Percentiles rank a stretch among this genome's conserved stretches.
These are phyloP conservation scores for Heliconius ethilla DNA, from an alignment of 2,888 invertebrate genomes.

Conservation along the genomic window DNA sequence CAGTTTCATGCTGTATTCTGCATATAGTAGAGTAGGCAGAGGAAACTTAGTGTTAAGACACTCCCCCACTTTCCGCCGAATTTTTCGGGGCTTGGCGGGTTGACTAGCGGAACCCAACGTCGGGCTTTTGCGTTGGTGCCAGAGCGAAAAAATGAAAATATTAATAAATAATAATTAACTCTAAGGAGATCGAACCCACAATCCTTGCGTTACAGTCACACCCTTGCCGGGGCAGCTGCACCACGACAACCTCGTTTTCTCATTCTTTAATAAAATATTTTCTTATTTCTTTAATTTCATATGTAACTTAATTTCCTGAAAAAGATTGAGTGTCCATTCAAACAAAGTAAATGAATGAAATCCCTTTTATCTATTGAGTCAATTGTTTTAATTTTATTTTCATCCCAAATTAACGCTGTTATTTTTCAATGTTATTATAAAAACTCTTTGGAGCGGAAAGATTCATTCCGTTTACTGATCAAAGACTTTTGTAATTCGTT, in stretches of 20 bases:
- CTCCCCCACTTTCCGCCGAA: no score
- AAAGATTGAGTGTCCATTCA: slow-evolving; percentile 4
- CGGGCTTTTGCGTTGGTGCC: no score
- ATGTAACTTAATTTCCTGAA: slow-evolving; percentile 16
- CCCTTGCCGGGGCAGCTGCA: not conserved
- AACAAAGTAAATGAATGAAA: slow-evolving; percentile 16
- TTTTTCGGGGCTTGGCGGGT: no score
- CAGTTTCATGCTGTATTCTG: no score
- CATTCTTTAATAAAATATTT: not conserved
- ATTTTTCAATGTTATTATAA: slow-evolving; percentile 34
- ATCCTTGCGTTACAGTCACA: no score
- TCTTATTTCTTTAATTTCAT: not conserved
- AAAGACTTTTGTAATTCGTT: slow-evolving; percentile 32
- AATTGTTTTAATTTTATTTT: slow-evolving; percentile 23
- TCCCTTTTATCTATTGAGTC: slow-evolving; percentile 29
- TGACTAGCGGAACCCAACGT: no score
- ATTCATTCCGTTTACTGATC: slow-evolving; percentile 31
- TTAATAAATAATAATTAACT: no score
- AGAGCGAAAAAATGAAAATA: no score
- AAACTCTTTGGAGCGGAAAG: slow-evolving; percentile 36
- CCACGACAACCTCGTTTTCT: no score
- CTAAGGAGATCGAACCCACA: no score
- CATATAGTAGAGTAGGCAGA: no score
- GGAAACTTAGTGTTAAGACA: no score
- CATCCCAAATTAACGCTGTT: slow-evolving; percentile 13